Evolutionary conservation across 2,888 invertebrate genomes (phyloP), one percentile per base, ranked within the genome.

Genomic region (Gymnoscelis rufifasciata): DNA sequence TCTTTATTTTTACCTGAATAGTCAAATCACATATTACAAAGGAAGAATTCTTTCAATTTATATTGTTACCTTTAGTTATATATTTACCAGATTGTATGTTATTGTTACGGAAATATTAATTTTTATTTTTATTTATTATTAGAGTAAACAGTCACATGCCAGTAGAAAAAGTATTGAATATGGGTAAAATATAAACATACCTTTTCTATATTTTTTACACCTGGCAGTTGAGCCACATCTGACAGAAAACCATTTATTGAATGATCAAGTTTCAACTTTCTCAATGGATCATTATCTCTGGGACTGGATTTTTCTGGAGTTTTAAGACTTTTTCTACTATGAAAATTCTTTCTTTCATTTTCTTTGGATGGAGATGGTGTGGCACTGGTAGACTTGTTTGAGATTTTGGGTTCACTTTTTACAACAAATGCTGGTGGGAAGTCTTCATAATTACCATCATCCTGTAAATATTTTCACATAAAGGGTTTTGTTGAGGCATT

Each of bases 191-290:
- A n/a, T 36, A 27, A 8, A 52, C 56, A 61, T 62, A 78, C 78
- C 63, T 65, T 60, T 31, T 56, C 51, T n/a, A 51, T 45, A 45
- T 58, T 66, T 39, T 50, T 66, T 26, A 78, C 50, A n/a, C 66
- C 71, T 8, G 70, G 50, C 58, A 71, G 66, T 28, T 66, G 63
- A 3, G 67, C 52, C 1, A 79, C 50, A 36, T 64, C 64, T 2
- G 52, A 52, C 37, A 82, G 55, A 46, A 75, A 75, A 10, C 57
- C 66, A 11, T 71, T 60, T 30, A 78, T 54, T 8, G 72, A 65
- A 14, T 60, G 47, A 54, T 80, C 78, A 29, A 81, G 47, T 52
- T 67, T 74, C 13, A 81, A 59, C 52, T 66, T 71, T 40, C 60
- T 71, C 29, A 78, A 47, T 7, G 74, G 71, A 46, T 81, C 78